Percentiles rank a stretch among this genome's conserved stretches.
phyloP scores from a whole-genome alignment of 2,888 invertebrate species.

The Hemithea aestivaria region DNA sequence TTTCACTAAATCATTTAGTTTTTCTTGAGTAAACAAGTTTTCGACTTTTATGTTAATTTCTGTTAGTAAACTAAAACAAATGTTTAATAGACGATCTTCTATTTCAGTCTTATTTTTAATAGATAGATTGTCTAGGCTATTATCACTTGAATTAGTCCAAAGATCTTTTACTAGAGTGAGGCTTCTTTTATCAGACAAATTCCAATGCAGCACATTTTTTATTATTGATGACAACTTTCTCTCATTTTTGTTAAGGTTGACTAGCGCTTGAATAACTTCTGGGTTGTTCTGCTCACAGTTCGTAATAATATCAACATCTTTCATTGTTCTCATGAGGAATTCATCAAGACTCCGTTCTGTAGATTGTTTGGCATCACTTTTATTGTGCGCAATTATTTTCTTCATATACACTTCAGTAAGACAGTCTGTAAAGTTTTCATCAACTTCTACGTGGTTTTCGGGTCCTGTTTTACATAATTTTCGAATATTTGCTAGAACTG shows the following conservation, averaged over 20 bases:
- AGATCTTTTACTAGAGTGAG: slow-evolving; percentile 42
- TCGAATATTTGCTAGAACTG: slow-evolving; percentile 54
- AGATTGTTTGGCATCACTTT: slow-evolving; percentile 13
- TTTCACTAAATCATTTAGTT: slow-evolving; percentile 36
- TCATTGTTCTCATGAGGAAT: slow-evolving; percentile 51
- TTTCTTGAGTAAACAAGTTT: slow-evolving; percentile 30
- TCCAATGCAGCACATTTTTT: slow-evolving; percentile 50
- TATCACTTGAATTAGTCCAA: slow-evolving; percentile 37
- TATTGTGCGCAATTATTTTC: slow-evolving; percentile 26
- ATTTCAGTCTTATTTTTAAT: slow-evolving; percentile 57
- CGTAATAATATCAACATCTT: slow-evolving; percentile 40
- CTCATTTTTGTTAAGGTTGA: slow-evolving; percentile 48
- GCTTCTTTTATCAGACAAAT: slow-evolving; percentile 28
- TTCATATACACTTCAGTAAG: slow-evolving; percentile 44
- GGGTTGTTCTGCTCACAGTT: slow-evolving; percentile 39
- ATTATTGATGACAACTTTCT: slow-evolving; percentile 33
- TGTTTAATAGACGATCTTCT: slow-evolving; percentile 45
- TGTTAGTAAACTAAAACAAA: slow-evolving; percentile 34
- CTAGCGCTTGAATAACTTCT: slow-evolving; percentile 57
- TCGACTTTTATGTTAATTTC: slow-evolving; percentile 30
- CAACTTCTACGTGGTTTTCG: slow-evolving; percentile 46
- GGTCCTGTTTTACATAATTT: slow-evolving; percentile 53
- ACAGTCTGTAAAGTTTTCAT: slow-evolving; percentile 43
- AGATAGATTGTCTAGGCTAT: slow-evolving; percentile 42
- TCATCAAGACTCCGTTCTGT: slow-evolving; percentile 46